Evolutionary conservation across 2,797 vertebrate species (phyloP).

Genomic region (Alectoris magna): DNA sequence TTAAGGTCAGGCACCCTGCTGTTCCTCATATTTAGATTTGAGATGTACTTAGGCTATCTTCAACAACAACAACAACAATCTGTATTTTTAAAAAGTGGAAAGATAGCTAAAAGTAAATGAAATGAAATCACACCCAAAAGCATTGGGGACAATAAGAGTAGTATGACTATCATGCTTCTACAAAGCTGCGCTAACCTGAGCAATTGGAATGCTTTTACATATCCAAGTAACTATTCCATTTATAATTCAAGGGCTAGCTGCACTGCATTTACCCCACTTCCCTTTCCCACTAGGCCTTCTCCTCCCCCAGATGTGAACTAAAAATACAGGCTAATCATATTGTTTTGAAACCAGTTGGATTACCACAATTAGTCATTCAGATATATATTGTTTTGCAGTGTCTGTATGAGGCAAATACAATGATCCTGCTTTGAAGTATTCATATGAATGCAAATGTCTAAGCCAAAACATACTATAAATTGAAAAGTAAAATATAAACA

Average conservation of each 20-base stretch:
- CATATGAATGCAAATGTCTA: slow-evolving; percentile 12
- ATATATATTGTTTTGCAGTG: background rate
- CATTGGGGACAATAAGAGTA: background rate
- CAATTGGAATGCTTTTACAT: background rate
- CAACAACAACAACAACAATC: background rate
- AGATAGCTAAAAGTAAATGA: background rate
- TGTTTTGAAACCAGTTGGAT: background rate
- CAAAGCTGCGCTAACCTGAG: background rate
- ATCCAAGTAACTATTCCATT: background rate
- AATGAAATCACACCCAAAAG: background rate
- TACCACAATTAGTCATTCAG: background rate
- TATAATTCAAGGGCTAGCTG: background rate
- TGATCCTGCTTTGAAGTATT: background rate
- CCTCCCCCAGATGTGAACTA: background rate
- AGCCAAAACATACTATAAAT: background rate
- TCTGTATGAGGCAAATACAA: background rate
- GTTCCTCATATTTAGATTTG: background rate
- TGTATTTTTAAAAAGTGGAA: background rate
- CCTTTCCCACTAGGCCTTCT: background rate
- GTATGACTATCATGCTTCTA: background rate
- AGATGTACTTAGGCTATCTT: background rate
- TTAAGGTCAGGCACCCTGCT: background rate
- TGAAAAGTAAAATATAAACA: slow-evolving; percentile 43
- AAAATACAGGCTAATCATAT: background rate
- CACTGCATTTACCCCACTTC: background rate